Base-by-base conservation (phyloP, 2,797 vertebrate genomes). In the Eulemur coronatus region DNA sequence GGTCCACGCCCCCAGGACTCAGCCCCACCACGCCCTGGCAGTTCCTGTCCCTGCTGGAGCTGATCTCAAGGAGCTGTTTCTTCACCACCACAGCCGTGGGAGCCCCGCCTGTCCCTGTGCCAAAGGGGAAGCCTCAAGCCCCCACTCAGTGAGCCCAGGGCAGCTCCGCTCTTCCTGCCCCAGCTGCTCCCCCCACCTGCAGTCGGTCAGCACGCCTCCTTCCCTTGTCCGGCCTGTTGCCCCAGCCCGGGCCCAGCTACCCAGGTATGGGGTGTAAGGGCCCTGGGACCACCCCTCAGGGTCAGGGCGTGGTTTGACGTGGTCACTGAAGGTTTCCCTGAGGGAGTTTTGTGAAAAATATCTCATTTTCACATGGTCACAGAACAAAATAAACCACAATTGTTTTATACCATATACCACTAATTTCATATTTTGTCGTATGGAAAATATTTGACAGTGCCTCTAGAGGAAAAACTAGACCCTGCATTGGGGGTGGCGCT, bases 401-500 rank as follows among this genome's bases (percentile, higher is more conserved):
- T 69, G 22, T 73, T 73, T 95, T 46, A 8, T 7, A 14, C 14
- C 50, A 1, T 30, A 43, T 18, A 43, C 52, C 67, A 24, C 46
- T n/a, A 0, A 24, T n/a, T 65, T 84, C 9, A 2, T 28, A 78
- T 15, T 48, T 46, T 28, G 3, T 67, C 17, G 46, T 35, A 38
- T 8, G 87, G 52, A 75, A 63, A 89, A 28, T 70, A 81, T 73
- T n/a, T 61, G 88, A 20, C 33, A 7, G 46, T 12, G n/a, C 41
- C 76, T 84, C 24, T 4, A 20, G 73, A 65, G 86, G 73, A 38
- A 38, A 46, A 26, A 2, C 1, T 18, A 12, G 75, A 30, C 22
- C 4, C 0, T 11, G 57, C 13, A 1, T 6, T 75, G 61, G 22
- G 35, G 38, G 7, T 28, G 2, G n/a, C 18, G 4, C 50, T 5